Percentiles rank a stretch among this genome's conserved stretches.
Evolutionary conservation across 2,113 vertebrate genomes (phyloP).

Genomic region (Muntiacus reevesi): DNA sequence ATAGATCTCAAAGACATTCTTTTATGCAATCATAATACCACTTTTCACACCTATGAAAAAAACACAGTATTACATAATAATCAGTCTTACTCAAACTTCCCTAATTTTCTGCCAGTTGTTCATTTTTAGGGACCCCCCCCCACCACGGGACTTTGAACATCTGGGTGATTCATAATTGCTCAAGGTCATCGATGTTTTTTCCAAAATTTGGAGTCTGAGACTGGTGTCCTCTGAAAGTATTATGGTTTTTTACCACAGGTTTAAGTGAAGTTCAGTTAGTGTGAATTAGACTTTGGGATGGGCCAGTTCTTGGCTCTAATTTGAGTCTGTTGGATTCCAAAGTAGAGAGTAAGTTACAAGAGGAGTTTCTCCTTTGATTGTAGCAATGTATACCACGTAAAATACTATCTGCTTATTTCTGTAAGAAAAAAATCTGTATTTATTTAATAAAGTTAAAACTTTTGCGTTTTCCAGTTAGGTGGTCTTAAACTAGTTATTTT

Average conservation of each 20-base stretch:
- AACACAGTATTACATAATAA: background rate
- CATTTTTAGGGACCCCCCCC: background rate
- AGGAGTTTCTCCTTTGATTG: background rate
- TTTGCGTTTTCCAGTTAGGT: background rate
- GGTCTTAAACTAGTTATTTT: background rate
- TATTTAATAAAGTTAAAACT: background rate
- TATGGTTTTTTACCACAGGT: background rate
- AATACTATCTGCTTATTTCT: background rate
- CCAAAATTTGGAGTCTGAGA: background rate
- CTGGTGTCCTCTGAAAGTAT: background rate
- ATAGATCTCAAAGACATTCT: background rate
- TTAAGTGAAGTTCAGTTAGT: background rate
- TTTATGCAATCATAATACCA: background rate
- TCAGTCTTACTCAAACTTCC: background rate
- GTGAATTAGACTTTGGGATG: background rate
- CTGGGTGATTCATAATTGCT: background rate
- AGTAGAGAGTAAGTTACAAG: background rate
- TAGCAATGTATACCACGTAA: background rate
- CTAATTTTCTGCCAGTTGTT: background rate
- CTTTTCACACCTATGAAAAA: background rate
- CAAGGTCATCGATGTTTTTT: background rate
- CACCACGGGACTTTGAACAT: background rate
- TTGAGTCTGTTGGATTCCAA: background rate
- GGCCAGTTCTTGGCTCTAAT: background rate
- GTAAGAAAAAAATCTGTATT: background rate